phyloP scores from a whole-genome alignment of 2,113 vertebrate genomes.

The Pao palembangensis region DNA sequence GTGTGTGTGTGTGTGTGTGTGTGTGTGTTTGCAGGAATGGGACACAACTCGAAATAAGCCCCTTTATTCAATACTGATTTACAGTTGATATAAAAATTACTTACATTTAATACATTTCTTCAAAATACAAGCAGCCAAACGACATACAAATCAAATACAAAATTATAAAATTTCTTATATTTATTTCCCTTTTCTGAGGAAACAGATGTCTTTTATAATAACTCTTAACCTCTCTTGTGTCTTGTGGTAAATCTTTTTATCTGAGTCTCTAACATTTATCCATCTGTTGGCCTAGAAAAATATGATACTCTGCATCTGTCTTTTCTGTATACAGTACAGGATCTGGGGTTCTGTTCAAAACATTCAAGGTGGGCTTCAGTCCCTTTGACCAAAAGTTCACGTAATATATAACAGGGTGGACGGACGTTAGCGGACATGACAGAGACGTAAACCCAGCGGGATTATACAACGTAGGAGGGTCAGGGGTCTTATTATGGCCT shows the following conservation, averaged over 20 bases:
- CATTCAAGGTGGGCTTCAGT: constrained; percentile 67
- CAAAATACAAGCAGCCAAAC: constrained; percentile 83
- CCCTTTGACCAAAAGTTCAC: constrained; percentile 44
- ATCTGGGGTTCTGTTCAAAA: constrained; percentile 55
- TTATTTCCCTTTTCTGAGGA: constrained; percentile 66
- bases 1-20: neutral
- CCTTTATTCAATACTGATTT: constrained; percentile 81
- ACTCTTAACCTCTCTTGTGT: constrained; percentile 54
- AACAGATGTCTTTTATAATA: constrained; percentile 68
- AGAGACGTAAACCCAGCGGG: constrained; percentile 29
- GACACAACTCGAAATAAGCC: constrained; percentile 72
- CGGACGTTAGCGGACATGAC: constrained; percentile 28
- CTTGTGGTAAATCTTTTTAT: constrained; percentile 55
- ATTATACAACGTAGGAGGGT: constrained; percentile 21
- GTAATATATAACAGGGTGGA: constrained; percentile 17
- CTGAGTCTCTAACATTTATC: constrained; percentile 36
- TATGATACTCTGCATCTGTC: constrained; percentile 67
- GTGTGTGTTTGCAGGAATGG: too few relatives aligned
- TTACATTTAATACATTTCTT: constrained; percentile 83
- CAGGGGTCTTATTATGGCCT: constrained; percentile 23
- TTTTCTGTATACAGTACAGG: constrained; percentile 61
- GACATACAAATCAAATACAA: constrained; percentile 84
- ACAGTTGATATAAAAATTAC: constrained; percentile 81
- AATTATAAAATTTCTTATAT: constrained; percentile 82
- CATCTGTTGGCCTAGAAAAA: constrained; percentile 70